Evolutionary conservation across 2,888 invertebrate species (phyloP), one percentile per base, ranked within the genome.

Genomic region (Aporophyla lueneburgensis): DNA sequence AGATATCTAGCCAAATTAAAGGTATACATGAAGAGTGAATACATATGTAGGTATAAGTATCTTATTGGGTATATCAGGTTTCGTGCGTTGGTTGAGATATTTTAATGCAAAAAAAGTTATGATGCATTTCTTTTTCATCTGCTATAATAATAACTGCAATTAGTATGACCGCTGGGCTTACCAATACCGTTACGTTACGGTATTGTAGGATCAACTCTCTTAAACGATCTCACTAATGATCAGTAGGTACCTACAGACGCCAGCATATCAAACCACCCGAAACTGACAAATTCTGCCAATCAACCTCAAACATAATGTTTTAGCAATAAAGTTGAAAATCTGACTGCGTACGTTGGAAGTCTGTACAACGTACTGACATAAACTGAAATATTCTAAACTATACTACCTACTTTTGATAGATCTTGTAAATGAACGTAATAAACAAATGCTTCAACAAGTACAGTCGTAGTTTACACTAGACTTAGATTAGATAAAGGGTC

Each of bases 401-500:
- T 5, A 14, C 14, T 51, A 71, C 24, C 14, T 51, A 71, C 24
- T 27, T 43, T 27, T 40, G 24, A 16, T 53, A 53, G 10, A 43
- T 14, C 12, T 27, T 72, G 24, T 49, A 33, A 33, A 27, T 61
- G 0, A 51, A 51, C 21, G 49, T 16, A 33, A 51, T n/a, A 53
- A 19, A 24, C 16, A 40, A 43, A 27, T 7, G 46, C 27, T 46
- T 62, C n/a, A 53, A 19, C 21, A 27, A 2, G 19, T n/a, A 53
- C 16, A 59, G 51, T 43, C 19, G 21, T 72, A 46, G 16, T 75
- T 62, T 27, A 61, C 24, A 40, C 19, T 43, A 43, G 27, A 19
- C 56, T 58, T 58, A 53, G 78, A 69, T 78, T 33, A 76, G 78
- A 33, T 58, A 59, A 59, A 69, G 51, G 24, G 6, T 53, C 19